A percentile compares a stretch with the other conserved stretches of the same genome.
These are phyloP conservation scores for Ceyx erithaca DNA, from an alignment of 2,797 vertebrate genomes.

Conservation along the genomic window DNA sequence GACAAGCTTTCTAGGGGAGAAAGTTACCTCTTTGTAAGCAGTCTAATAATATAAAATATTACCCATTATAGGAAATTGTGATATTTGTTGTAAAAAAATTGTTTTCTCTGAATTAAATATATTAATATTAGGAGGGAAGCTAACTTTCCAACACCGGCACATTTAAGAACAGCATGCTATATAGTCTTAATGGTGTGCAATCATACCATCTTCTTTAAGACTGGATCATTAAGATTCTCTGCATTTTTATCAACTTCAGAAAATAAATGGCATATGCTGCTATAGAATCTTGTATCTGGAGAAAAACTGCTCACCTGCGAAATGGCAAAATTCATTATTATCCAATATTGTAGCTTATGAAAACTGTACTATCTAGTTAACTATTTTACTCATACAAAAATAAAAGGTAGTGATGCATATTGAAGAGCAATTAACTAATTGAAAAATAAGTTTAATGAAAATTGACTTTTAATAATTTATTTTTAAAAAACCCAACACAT, in stretches of 20 bases:
- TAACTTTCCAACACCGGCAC: not conserved
- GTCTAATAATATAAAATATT: not conserved
- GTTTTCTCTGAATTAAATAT: not conserved
- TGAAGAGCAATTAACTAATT: not conserved
- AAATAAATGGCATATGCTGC: not conserved
- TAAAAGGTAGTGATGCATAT: not conserved
- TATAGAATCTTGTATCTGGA: not conserved
- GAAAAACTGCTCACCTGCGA: not conserved
- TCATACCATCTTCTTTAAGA: slow-evolving; percentile 12
- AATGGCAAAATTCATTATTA: not conserved
- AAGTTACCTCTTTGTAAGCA: not conserved
- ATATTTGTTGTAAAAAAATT: not conserved
- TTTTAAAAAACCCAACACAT: not conserved
- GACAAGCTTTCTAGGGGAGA: not conserved
- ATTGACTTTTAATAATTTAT: not conserved
- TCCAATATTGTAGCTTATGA: not conserved
- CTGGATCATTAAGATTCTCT: slow-evolving; percentile 1
- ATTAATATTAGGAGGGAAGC: not conserved
- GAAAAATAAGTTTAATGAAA: not conserved
- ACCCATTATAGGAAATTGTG: not conserved
- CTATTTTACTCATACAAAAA: not conserved
- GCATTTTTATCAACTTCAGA: slow-evolving; percentile 17
- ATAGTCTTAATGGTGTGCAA: not conserved
- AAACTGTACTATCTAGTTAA: not conserved
- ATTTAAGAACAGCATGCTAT: not conserved